Evolutionary conservation across 2,888 invertebrate species (phyloP), one percentile per base, ranked within the genome.

Genomic region (Colletes collaris): DNA sequence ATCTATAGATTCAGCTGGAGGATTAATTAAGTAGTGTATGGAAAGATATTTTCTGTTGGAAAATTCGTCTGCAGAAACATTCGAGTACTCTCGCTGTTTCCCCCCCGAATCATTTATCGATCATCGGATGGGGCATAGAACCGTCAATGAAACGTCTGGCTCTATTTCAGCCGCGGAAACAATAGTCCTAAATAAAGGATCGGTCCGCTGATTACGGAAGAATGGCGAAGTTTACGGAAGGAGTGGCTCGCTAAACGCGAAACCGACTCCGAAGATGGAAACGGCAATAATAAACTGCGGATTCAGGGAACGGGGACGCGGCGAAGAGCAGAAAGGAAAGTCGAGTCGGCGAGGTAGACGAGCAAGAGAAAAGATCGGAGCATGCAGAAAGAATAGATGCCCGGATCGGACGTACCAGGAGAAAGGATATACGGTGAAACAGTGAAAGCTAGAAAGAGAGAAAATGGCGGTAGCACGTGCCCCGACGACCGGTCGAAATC

Each of bases 401-500:
- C 35, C 27, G 2, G 27, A 53, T 37, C 35, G 6, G 44, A 37
- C 11, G 10, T 13, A 13, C 4, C 46, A 8, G 59, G 50, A 10
- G 11, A 19, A 19, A 19, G 19, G 44, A 64, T 10, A 46, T 13
- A 40, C 8, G 4, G 50, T 13, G 27, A 37, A 58, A n/a, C 35
- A 16, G 16, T 7, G 37, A 63, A 50, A 11, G 19, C 53, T 46
- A 27, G 27, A 55, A 13, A 56, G 55, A 56, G 46, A n/a, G 71
- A 56, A 50, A 70, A 64, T 27, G 68, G 64, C 72, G 58, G 75
- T 16, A 75, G 73, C 81, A 79, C 85, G 82, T 84, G 85, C 63
- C 66, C 64, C 35, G 73, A 65, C 76, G 77, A 76, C 81, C 53
- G 65, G 69, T 80, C 79, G 84, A 87, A 87, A 90, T 89, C 80